Conservation (phyloP, 1,140 invertebrate species). For the Rhopalosiphum padi region DNA sequence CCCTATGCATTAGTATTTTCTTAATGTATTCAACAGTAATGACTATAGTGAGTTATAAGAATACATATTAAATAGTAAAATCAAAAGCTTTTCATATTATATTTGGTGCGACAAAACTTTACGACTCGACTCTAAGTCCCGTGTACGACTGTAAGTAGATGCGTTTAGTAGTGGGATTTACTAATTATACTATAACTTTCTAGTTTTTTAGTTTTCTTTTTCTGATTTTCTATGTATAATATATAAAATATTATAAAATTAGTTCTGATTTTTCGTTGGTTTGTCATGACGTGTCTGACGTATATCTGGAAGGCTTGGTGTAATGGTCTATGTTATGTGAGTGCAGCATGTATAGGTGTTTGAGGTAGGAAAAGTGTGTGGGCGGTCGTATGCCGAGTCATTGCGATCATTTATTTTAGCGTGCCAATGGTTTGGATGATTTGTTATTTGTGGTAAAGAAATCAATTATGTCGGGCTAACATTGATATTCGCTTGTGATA, state of each 20-base stretch:
- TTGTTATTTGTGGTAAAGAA: background rate
- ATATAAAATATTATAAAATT: background rate
- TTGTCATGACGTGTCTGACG: too few species aligned
- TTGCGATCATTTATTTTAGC: background rate
- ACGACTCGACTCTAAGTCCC: background rate
- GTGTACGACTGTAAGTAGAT: background rate
- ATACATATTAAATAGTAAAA: background rate
- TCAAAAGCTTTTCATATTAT: background rate
- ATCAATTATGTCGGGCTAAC: background rate
- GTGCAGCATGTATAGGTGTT: background rate
- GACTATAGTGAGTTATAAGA: too few species aligned
- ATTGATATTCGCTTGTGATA: background rate
- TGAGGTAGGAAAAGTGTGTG: background rate
- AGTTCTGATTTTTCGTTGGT: background rate
- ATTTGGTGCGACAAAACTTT: background rate
- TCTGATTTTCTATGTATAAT: background rate
- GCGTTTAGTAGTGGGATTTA: background rate
- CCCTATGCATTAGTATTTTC: background rate
- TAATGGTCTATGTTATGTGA: background rate
- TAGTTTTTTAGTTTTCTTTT: background rate
- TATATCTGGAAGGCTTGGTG: background rate
- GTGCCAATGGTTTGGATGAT: background rate
- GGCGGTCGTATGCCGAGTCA: background rate
- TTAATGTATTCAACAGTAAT: background rate
- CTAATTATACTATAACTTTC: background rate